A percentile compares a stretch with the other conserved stretches of the same genome.
These are phyloP conservation scores for Nemoura dubitans DNA, from an alignment of 2,888 invertebrate genomes.

Conservation along the genomic window DNA sequence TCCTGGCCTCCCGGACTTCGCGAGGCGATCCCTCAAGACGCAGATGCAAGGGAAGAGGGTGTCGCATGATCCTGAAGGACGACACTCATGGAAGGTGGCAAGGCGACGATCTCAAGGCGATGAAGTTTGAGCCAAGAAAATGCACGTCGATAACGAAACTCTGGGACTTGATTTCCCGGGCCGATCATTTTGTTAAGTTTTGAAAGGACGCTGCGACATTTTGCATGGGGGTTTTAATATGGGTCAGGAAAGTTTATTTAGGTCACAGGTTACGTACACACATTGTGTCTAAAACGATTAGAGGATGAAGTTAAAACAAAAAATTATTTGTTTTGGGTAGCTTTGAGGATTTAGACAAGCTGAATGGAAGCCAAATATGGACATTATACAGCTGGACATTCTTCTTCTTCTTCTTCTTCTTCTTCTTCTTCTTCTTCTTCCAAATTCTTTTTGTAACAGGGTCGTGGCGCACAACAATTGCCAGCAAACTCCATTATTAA, in stretches of 20 bases:
- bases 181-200: background rate
- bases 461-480: background rate
- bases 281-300: background rate
- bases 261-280: background rate
- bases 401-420: no score
- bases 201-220: background rate
- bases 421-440: no score
- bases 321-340: no score
- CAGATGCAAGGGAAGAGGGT: no score
- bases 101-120: no score
- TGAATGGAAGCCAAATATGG: background rate
- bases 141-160: background rate
- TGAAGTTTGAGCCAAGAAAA: background rate
- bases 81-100: no score
- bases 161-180: conserved; percentile 10
- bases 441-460: no score
- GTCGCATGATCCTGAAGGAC: no score
- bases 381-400: no score
- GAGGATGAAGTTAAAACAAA: background rate
- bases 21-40: no score
- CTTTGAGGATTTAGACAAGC: background rate
- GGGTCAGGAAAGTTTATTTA: background rate
- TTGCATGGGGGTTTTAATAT: background rate
- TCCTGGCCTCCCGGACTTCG: no score
- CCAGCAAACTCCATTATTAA: background rate